phyloP scores from a whole-genome alignment of 2,113 vertebrate species.

The Accipiter virgatus region DNA sequence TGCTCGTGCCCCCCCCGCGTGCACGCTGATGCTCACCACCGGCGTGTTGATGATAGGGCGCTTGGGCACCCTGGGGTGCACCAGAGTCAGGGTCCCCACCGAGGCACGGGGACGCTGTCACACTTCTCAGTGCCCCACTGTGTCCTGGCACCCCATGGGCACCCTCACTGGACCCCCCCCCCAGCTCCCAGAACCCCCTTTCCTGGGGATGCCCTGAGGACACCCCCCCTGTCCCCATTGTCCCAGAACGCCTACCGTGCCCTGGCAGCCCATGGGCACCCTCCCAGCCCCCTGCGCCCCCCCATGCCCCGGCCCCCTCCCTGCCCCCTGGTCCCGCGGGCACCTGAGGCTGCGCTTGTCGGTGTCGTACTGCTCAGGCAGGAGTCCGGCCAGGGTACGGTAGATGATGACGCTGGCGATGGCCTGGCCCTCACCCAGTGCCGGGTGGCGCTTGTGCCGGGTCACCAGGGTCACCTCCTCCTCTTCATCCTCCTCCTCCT shows the following conservation, averaged over 20 bases:
- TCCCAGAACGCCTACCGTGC: not conserved
- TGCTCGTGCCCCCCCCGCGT: too few relatives aligned
- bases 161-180: too few relatives aligned
- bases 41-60: too few relatives aligned
- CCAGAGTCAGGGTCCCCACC: not conserved
- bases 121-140: too few relatives aligned
- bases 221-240: not conserved
- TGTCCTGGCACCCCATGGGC: too few relatives aligned
- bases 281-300: not conserved
- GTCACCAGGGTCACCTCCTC: slow-evolving; percentile 62
- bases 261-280: not conserved
- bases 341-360: slow-evolving; percentile 94
- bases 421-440: slow-evolving; percentile 79
- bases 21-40: too few relatives aligned
- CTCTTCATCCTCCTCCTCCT: too few relatives aligned
- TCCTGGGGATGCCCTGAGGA: not conserved
- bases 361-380: slow-evolving; percentile 88
- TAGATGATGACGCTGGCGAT: slow-evolving; percentile 93
- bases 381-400: slow-evolving; percentile 84
- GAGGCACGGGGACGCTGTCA: too few relatives aligned
- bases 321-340: not conserved
- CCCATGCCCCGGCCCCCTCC: not conserved
- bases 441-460: slow-evolving; percentile 80
- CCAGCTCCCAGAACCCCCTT: not conserved
- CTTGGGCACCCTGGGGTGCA: too few relatives aligned